Evolutionary conservation across 2,888 invertebrate species (phyloP), one percentile per base, ranked within the genome.

Genomic region (Ophion obscuratus): DNA sequence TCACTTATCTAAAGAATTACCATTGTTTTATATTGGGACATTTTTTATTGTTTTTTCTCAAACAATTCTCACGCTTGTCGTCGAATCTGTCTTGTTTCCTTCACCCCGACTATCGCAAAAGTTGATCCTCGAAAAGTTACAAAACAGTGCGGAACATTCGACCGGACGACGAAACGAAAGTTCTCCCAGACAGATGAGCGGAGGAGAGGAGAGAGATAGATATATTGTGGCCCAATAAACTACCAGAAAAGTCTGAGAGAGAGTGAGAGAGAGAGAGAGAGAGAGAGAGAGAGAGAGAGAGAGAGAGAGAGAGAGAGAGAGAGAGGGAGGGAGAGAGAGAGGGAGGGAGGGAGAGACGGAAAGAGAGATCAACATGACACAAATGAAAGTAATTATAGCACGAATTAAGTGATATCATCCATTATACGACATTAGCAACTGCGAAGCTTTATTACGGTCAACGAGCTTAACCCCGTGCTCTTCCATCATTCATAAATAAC

Each of bases 331-430:
- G 11, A 44, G 11, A 44, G 44, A 44, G 44, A 44, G 44, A 44
- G 44, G 6, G 44, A 44, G 44, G 4, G 44, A 44, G 47, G 1
- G 47, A 47, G 64, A 68, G 57, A 64, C 24, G 27, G 53, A 9
- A 27, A n/a, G 70, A 66, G 64, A 57, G 73, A 76, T 68, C 64
- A 75, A 83, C 74, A 67, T 62, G 67, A 24, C 40, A 61, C 75
- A 20, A 71, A 84, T 77, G 71, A 84, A 81, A 84, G 73, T 81
- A 73, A 84, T 84, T 77, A 81, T 61, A 77, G 81, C 77, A 27
- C 61, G 81, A 81, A 84, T 84, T 77, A 81, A 81, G 77, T 73
- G 77, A 76, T 71, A 76, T 61, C 73, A 71, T 84, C 27, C 57
- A 71, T 84, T 76, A 81, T 70, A 53, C 31, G 75, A 62, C 75